Evolutionary conservation across 2,113 vertebrate genomes (phyloP), one percentile per base, ranked within the genome.

Genomic region (Zeus faber): DNA sequence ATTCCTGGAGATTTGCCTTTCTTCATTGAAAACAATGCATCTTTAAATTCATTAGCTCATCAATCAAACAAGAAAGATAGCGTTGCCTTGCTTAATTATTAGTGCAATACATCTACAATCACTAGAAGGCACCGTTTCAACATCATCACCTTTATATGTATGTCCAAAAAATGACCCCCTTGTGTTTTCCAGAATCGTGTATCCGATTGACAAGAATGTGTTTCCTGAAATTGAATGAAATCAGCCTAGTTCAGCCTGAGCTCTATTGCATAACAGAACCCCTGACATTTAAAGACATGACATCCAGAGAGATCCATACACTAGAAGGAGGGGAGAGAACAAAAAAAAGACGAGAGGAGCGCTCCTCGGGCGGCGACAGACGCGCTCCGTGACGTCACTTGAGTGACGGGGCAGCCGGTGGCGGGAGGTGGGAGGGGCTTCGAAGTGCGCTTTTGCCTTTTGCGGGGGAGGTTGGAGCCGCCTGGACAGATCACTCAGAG

Each of bases 321-420:
- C n/a, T n/a, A n/a, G n/a, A n/a, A n/a, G n/a, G n/a, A n/a, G n/a
- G n/a, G n/a, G n/a, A n/a, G n/a, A n/a, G n/a, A n/a, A n/a, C n/a
- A n/a, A n/a, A n/a, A n/a, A 33, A 33, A 13, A 33, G 31, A 33
- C 31, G 31, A 8, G 31, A 3, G 8, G 8, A 13, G 31, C 31
- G 5, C 9, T 13, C 6, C 6, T 2, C 6, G 31, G 8, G 9
- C 31, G 31, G 31, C 13, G 31, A 33, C 8, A 33, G 8, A 13
- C 31, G 31, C 31, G 18, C 40, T 18, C 18, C 5, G 6, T 86
- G 85, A 81, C 87, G 55, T 89, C 82, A 85, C 50, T 27, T 70
- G 84, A 88, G 69, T 82, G 89, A 79, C 85, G 77, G 79, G 29
- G 61, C 57, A 78, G 70, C 62, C 71, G 63, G 48, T 52, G 23